Conservation (phyloP, 1,140 invertebrate species). For the Agraylea sexmaculata region DNA sequence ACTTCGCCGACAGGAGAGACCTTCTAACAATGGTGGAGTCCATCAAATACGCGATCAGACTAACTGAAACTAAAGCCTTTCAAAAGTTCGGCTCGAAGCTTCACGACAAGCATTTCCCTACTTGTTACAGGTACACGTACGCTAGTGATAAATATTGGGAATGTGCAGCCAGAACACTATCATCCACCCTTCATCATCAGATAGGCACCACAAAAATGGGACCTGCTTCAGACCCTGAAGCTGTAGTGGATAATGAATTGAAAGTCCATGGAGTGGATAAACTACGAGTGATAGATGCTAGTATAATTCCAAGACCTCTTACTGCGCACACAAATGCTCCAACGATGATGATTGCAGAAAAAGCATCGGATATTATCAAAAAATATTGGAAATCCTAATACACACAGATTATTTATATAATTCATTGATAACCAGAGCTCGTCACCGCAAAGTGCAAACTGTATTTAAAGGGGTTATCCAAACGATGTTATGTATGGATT, state of each 20-base stretch:
- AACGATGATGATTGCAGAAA: constrained; percentile 44
- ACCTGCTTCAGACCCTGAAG: constrained; percentile 33
- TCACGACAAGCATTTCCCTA: constrained; percentile 32
- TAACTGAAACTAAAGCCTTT: constrained; percentile 24
- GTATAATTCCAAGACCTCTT: constrained; percentile 28
- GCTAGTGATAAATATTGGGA: constrained; percentile 41
- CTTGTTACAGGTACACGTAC: constrained; percentile 31
- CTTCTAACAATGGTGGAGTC: constrained; percentile 30
- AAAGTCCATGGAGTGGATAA: constrained; percentile 34
- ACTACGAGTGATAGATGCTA: constrained; percentile 33
- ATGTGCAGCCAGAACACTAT: constrained; percentile 33
- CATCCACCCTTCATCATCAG: constrained; percentile 40
- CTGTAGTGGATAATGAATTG: constrained; percentile 47
- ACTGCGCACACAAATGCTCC: constrained; percentile 32
- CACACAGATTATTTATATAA: no score
- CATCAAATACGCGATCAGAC: constrained; percentile 26
- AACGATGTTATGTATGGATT: no score
- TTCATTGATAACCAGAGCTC: no score
- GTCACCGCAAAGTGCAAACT: no score
- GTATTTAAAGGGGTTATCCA: no score
- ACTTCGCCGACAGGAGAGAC: constrained; percentile 24
- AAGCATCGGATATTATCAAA: constrained; percentile 40
- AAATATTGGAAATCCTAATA: no score
- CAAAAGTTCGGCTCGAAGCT: constrained; percentile 31
- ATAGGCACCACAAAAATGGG: constrained; percentile 55